Evolutionary conservation across 2,797 vertebrate genomes (phyloP).

Genomic region (Apogon hyalosoma): DNA sequence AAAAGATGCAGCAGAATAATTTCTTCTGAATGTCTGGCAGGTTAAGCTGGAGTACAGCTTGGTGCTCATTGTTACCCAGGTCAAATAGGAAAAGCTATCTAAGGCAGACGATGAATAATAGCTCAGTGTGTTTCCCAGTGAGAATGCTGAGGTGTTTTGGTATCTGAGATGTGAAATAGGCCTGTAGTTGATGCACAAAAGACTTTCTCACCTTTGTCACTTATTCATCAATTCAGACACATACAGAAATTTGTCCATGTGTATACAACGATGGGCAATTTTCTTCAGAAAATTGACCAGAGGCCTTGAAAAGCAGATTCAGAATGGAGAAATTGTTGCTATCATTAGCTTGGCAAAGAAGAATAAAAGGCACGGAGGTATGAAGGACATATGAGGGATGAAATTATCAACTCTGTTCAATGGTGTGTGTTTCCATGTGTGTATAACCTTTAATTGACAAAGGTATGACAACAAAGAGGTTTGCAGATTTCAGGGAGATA

Average conservation of each 20-base stretch:
- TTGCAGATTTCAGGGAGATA: constrained; percentile 1
- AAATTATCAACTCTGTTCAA: constrained; percentile 1
- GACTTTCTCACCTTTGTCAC: constrained; percentile 47
- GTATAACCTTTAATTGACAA: too few relatives aligned
- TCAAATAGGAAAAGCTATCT: constrained; percentile 31
- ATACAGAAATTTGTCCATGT: not conserved
- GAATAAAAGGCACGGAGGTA: not conserved
- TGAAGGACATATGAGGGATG: constrained; percentile 8
- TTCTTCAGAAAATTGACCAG: constrained; percentile 20
- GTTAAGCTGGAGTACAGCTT: constrained; percentile 33
- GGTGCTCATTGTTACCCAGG: constrained; percentile 37
- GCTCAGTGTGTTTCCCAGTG: constrained; percentile 42
- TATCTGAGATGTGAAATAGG: constrained; percentile 48
- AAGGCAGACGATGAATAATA: constrained; percentile 59
- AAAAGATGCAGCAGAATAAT: constrained; percentile 43
- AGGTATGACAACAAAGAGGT: not conserved
- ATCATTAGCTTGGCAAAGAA: constrained; percentile 37
- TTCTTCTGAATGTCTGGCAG: constrained; percentile 39
- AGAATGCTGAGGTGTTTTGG: constrained; percentile 51
- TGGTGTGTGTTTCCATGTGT: not conserved
- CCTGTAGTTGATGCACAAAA: constrained; percentile 25
- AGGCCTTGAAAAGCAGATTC: constrained; percentile 23
- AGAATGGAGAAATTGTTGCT: constrained; percentile 11
- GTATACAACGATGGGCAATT: constrained; percentile 30
- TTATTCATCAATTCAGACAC: constrained; percentile 53